Evolutionary conservation across 1,140 invertebrate species (phyloP).

Genomic region (Bombus vancouverensis): DNA sequence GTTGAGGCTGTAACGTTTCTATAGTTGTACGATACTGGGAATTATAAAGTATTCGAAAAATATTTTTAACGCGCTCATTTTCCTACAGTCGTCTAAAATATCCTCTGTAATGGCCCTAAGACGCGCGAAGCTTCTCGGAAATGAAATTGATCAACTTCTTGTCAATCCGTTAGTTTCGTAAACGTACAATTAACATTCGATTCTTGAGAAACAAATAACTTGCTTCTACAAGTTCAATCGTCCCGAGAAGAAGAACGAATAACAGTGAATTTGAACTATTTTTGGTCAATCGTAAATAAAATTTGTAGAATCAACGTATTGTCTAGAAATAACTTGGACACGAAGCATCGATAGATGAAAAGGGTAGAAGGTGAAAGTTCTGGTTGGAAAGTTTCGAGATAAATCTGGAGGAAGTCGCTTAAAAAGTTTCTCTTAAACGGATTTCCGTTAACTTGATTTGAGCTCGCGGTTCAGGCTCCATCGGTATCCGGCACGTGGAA

Average conservation of each 20-base stretch:
- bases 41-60: neutral
- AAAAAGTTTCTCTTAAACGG: constrained; percentile 45
- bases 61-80: too few species aligned
- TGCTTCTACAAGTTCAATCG: too few species aligned
- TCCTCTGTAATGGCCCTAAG: too few species aligned
- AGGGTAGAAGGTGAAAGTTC: neutral
- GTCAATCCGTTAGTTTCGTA: too few species aligned
- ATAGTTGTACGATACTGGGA: neutral
- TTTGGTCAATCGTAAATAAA: neutral
- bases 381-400: constrained; percentile 16
- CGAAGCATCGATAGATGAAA: too few species aligned
- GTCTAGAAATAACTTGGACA: too few species aligned
- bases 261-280: neutral
- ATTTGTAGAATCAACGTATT: neutral
- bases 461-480: neutral
- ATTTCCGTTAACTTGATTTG: constrained; percentile 40
- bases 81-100: too few species aligned
- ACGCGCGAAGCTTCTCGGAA: too few species aligned
- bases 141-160: too few species aligned
- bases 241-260: too few species aligned
- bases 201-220: too few species aligned
- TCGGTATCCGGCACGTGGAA: neutral
- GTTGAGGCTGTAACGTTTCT: neutral
- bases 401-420: constrained; percentile 38
- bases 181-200: too few species aligned